phyloP scores from a whole-genome alignment of 2,888 invertebrate species.

The Lasioglossum marginatum region DNA sequence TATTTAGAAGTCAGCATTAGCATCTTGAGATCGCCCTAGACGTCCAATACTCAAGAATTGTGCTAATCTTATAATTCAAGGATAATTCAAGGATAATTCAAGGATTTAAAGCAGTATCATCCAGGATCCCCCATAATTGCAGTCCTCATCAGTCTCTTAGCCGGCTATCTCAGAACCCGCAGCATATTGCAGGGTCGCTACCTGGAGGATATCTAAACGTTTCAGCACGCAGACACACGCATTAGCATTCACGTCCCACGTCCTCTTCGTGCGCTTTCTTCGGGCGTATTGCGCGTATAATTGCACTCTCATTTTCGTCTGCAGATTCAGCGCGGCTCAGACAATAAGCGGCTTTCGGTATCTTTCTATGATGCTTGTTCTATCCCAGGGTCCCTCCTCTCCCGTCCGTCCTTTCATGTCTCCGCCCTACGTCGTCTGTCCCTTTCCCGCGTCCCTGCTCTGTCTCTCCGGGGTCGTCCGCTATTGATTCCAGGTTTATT shows the following conservation, averaged over 20 bases:
- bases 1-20: too few relatives aligned
- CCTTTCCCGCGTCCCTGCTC: conserved; percentile 37
- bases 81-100: neutral
- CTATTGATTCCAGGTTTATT: conserved; percentile 78
- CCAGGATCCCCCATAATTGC: neutral
- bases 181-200: neutral
- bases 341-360: conserved; percentile 57
- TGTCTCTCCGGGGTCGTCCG: conserved; percentile 59
- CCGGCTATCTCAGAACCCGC: neutral
- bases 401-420: conserved; percentile 3
- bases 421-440: conserved; percentile 39
- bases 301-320: conserved; percentile 52
- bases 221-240: neutral
- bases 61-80: neutral
- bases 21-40: neutral
- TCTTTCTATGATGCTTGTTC: conserved; percentile 49
- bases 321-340: conserved; percentile 46
- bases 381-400: conserved; percentile 5
- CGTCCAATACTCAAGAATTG: neutral
- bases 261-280: conserved; percentile 21
- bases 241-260: neutral
- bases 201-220: neutral
- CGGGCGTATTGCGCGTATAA: conserved; percentile 45
- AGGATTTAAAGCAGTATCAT: neutral
- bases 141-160: neutral